A percentile compares a stretch with the other conserved stretches of the same genome.
Evolutionary conservation across 35 echinoderm and acorn worm genomes (phyloP).

Genomic region (Eucidaris tribuloides): DNA sequence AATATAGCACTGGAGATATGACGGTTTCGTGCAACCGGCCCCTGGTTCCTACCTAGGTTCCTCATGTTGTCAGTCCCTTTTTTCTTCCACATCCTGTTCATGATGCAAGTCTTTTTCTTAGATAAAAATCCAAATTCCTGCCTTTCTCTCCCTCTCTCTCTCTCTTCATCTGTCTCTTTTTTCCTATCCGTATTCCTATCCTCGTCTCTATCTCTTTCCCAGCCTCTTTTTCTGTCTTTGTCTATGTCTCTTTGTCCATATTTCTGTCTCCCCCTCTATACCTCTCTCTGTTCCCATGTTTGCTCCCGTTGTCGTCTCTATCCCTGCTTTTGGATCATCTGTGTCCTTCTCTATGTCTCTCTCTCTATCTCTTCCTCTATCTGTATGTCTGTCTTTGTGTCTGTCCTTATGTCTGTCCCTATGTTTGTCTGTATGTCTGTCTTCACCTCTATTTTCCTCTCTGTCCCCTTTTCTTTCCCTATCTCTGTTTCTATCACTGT

Average conservation of each 20-base stretch:
- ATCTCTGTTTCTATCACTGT: not conserved
- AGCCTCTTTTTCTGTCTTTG: not conserved
- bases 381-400: too few relatives aligned
- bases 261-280: constrained; percentile 1
- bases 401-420: too few relatives aligned
- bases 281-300: not conserved
- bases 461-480: not conserved
- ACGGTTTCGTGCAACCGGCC: too few relatives aligned
- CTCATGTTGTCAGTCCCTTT: too few relatives aligned
- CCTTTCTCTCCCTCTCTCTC: not conserved
- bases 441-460: not conserved
- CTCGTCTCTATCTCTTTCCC: not conserved
- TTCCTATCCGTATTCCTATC: constrained; percentile 18
- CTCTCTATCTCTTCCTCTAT: not conserved
- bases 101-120: too few relatives aligned
- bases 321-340: constrained; percentile 28
- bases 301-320: not conserved
- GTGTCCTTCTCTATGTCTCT: not conserved
- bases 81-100: too few relatives aligned
- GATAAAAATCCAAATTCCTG: too few relatives aligned
- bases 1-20: too few relatives aligned
- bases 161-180: not conserved
- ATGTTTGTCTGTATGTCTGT: constrained; percentile 29
- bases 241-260: not conserved
- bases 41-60: too few relatives aligned